These are phyloP conservation scores for Melipona bicolor DNA, from an alignment of 2,888 invertebrate species.

Conservation along the genomic window DNA sequence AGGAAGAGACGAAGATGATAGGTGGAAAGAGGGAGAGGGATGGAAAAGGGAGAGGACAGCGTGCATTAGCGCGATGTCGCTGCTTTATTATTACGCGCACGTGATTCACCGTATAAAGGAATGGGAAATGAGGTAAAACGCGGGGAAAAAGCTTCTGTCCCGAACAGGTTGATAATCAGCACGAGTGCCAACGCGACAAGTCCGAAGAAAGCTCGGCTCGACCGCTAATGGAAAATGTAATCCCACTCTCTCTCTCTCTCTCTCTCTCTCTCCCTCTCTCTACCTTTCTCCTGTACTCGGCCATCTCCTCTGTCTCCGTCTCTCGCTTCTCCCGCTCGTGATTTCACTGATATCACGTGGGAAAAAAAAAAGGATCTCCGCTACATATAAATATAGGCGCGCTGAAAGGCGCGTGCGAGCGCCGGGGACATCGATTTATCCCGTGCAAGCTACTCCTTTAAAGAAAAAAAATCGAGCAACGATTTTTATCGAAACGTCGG, in stretches of 20 bases:
- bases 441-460: neutral
- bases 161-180: slow-evolving; percentile 71
- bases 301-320: neutral
- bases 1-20: too few species aligned
- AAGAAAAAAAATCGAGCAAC: slow-evolving; percentile 6
- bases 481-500: neutral
- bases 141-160: slow-evolving; percentile 53
- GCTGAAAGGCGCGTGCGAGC: neutral
- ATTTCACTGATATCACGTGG: slow-evolving; percentile 40
- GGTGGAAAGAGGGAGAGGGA: neutral
- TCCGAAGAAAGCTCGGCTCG: slow-evolving; percentile 62
- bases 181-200: slow-evolving; percentile 64
- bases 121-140: slow-evolving; percentile 63
- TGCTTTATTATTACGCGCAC: slow-evolving; percentile 52
- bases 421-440: slow-evolving; percentile 19
- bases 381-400: slow-evolving; percentile 15
- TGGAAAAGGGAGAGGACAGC: neutral
- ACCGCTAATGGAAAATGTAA: slow-evolving; percentile 77
- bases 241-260: slow-evolving; percentile 56
- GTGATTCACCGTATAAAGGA: slow-evolving; percentile 58
- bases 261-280: neutral
- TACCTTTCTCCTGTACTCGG: neutral
- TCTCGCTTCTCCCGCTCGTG: slow-evolving; percentile 1
- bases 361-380: slow-evolving; percentile 31
- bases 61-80: slow-evolving; percentile 36